These are phyloP conservation scores for Drosophila affinis DNA, from an alignment of 2,888 invertebrate genomes.

Conservation along the genomic window DNA sequence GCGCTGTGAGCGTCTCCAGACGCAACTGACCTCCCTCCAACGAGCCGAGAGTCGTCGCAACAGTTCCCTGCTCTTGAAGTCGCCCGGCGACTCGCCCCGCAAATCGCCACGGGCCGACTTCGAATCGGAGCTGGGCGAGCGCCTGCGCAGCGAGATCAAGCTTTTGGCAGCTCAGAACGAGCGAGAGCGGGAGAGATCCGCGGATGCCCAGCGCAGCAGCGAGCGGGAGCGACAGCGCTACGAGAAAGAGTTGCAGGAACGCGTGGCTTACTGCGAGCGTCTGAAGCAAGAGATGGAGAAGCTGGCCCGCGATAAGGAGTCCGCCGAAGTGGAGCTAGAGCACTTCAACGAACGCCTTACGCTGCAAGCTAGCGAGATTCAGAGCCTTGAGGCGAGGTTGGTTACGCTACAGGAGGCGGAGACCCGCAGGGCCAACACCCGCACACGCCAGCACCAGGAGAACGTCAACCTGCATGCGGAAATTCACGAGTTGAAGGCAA, in stretches of 20 bases:
- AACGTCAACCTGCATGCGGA: slow-evolving; percentile 79
- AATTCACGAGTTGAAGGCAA: slow-evolving; percentile 78
- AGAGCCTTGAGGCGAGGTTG: slow-evolving; percentile 84
- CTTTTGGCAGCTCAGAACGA: slow-evolving; percentile 85
- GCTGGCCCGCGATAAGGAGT: slow-evolving; percentile 81
- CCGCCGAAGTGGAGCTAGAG: slow-evolving; percentile 80
- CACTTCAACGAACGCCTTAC: slow-evolving; percentile 82
- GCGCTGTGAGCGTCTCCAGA: slow-evolving; percentile 84
- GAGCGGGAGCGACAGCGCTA: slow-evolving; percentile 84
- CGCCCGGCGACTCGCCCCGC: slow-evolving; percentile 82
- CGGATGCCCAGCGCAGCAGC: slow-evolving; percentile 84
- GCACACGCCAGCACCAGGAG: slow-evolving; percentile 82
- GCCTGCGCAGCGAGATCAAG: slow-evolving; percentile 85
- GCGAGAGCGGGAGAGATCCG: slow-evolving; percentile 84
- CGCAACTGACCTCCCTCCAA: slow-evolving; percentile 82
- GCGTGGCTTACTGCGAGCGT: slow-evolving; percentile 83
- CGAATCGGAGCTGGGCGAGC: slow-evolving; percentile 84
- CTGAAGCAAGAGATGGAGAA: slow-evolving; percentile 83
- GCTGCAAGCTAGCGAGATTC: slow-evolving; percentile 83
- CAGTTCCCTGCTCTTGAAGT: slow-evolving; percentile 76
- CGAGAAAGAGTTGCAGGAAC: slow-evolving; percentile 82
- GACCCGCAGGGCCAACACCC: slow-evolving; percentile 78
- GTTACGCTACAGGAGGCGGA: slow-evolving; percentile 82
- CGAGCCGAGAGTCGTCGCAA: slow-evolving; percentile 81
- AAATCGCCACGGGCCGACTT: slow-evolving; percentile 81